Percentiles rank a stretch among this genome's conserved stretches.
Evolutionary conservation across 2,113 vertebrate genomes (phyloP).

Genomic region (Sinosuthora webbiana): DNA sequence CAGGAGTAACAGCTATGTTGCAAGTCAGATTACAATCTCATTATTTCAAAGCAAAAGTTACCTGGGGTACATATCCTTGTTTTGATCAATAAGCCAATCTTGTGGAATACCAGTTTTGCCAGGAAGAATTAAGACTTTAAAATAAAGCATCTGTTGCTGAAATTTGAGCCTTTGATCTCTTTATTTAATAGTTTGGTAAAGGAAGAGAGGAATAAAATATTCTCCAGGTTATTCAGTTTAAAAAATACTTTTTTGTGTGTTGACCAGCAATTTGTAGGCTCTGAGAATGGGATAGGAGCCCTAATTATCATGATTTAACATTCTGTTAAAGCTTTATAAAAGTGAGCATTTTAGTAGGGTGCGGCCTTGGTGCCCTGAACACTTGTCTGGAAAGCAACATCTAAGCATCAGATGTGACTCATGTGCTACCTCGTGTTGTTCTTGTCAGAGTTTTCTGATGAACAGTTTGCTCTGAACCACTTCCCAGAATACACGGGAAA

Average conservation of each 20-base stretch:
- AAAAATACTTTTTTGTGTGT: not conserved
- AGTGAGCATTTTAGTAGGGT: not conserved
- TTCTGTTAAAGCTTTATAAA: not conserved
- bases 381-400: not conserved
- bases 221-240: not conserved
- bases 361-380: not conserved
- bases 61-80: not conserved
- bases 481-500: not conserved
- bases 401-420: not conserved
- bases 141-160: not conserved
- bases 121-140: not conserved
- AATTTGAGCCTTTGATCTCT: not conserved
- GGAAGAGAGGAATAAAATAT: not conserved
- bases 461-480: not conserved
- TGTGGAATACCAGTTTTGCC: not conserved
- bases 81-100: not conserved
- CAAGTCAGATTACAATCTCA: not conserved
- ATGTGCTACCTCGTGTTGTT: not conserved
- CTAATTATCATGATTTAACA: not conserved
- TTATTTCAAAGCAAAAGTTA: slow-evolving; percentile 24
- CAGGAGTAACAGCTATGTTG: not conserved
- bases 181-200: not conserved
- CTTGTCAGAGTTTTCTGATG: not conserved
- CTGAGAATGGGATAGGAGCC: not conserved
- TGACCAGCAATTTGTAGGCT: not conserved